phyloP scores from a whole-genome alignment of 2,888 invertebrate genomes.

The Sabatieria punctata region DNA sequence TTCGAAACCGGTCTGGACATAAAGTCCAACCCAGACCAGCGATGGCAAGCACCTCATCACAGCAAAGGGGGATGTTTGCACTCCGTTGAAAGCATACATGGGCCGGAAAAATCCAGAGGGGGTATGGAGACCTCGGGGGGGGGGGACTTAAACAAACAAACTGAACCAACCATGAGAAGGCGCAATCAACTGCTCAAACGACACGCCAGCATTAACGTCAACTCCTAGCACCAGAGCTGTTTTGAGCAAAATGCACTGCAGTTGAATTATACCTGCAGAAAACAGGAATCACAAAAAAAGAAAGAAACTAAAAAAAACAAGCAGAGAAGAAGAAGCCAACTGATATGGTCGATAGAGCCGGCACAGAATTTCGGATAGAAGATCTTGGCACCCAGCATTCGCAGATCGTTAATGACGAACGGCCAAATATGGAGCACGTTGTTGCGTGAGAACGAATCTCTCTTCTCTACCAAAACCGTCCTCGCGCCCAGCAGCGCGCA shows the following conservation, averaged over 20 bases:
- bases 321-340: conserved; percentile 37
- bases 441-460: conserved; percentile 81
- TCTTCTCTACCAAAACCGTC: conserved; percentile 74
- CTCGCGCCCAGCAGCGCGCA: conserved; percentile 85
- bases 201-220: conserved; percentile 78
- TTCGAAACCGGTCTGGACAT: too few relatives aligned
- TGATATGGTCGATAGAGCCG: conserved; percentile 92
- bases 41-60: too few relatives aligned
- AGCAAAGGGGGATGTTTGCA: too few relatives aligned
- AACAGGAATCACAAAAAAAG: not conserved
- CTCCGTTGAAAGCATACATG: too few relatives aligned
- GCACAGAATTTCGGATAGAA: conserved; percentile 98
- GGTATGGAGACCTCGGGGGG: too few relatives aligned
- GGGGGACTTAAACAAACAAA: too few relatives aligned
- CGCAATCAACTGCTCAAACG: conserved; percentile 49
- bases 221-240: conserved; percentile 82
- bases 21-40: too few relatives aligned
- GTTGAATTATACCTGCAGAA: conserved; percentile 56
- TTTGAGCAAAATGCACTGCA: conserved; percentile 88
- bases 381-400: conserved; percentile 82
- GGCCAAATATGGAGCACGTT: conserved; percentile 97
- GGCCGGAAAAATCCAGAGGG: too few relatives aligned
- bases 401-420: conserved; percentile 84
- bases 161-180: too few relatives aligned
- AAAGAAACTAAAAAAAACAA: too few relatives aligned